phyloP scores from a whole-genome alignment of 2,797 vertebrate species.

The Lepus townsendii region DNA sequence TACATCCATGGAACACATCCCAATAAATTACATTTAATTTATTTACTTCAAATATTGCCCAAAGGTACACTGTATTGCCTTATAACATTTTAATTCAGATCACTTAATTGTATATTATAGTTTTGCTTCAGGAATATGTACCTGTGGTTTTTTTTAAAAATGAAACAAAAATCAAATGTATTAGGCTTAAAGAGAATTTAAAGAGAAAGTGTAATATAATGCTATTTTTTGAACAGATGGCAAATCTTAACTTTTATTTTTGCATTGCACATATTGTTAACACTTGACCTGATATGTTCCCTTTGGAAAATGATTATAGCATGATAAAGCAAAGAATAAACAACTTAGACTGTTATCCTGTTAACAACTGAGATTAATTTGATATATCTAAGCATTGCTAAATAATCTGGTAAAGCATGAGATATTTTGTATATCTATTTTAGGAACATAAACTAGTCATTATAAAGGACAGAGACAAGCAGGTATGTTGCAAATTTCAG shows the following conservation, averaged over 20 bases:
- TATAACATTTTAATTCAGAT: conserved; percentile 40
- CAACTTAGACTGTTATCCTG: conserved; percentile 78
- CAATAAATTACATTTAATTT: conserved; percentile 63
- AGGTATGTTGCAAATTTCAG: conserved; percentile 80
- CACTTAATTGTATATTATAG: conserved; percentile 24
- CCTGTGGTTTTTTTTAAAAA: conserved; percentile 43
- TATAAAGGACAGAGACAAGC: conserved; percentile 71
- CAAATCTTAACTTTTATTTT: conserved; percentile 77
- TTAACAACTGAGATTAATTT: conserved; percentile 82
- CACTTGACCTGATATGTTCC: conserved; percentile 87
- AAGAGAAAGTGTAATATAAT: conserved; percentile 57
- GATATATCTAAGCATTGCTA: conserved; percentile 74
- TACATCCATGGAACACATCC: conserved; percentile 29
- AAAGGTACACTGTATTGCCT: neutral
- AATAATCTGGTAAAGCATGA: conserved; percentile 71
- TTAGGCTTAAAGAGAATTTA: conserved; percentile 60
- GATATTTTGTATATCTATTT: conserved; percentile 73
- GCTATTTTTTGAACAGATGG: conserved; percentile 88
- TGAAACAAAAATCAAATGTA: conserved; percentile 52
- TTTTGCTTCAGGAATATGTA: conserved; percentile 69
- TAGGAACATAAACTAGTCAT: conserved; percentile 66
- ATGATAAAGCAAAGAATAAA: conserved; percentile 78
- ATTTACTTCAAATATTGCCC: conserved; percentile 53
- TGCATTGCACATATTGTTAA: conserved; percentile 87
- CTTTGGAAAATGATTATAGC: conserved; percentile 85